Base-by-base conservation (phyloP, 2,797 vertebrate species). In the Rhinoraja longicauda region DNA sequence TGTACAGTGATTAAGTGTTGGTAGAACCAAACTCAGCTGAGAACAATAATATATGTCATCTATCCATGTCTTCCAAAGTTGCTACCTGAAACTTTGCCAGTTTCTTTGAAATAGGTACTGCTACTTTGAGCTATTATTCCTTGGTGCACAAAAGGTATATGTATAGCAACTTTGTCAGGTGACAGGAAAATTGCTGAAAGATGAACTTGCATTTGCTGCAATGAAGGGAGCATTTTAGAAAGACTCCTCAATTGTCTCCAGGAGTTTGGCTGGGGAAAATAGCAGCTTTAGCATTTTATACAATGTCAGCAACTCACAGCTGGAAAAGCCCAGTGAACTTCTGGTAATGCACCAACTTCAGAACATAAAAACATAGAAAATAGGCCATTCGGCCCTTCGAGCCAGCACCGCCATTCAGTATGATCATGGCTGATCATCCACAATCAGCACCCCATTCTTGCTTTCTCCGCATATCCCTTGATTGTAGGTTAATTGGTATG, bases 331-430 rank as follows among this genome's bases (percentile, higher is more conserved):
- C 94, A 94, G 94, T 93, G 95, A 96, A 97, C 95, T 94, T 97
- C 97, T 97, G 97, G 98, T 97, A 98, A 96, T 95, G 95, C 95
- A 96, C 96, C 95, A 95, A 95, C 95, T 96, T 96, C 94, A 96
- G 95, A 96, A 96, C 95, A 96, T 95, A 96, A 39, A 39, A 39
- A 39, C 39, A 39, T 39, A 39, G 39, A 39, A 39, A 39, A 39
- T 39, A 39, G 39, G 39, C 39, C 39, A 39, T 39, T 39, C 1
- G 39, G 39, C 39, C 39, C 39, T 39, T 39, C 1, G 39, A 39
- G 39, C 1, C 39, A 39, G 39, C 39, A 39, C 39, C 39, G 39
- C 39, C 39, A 39, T 39, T 39, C 1, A 39, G 39, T 1, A 39
- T 39, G 39, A 39, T 39, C 39, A 39, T 39, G 39, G 39, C 39